phyloP scores from a whole-genome alignment of 2,797 vertebrate species.

The Amniataba percoides region DNA sequence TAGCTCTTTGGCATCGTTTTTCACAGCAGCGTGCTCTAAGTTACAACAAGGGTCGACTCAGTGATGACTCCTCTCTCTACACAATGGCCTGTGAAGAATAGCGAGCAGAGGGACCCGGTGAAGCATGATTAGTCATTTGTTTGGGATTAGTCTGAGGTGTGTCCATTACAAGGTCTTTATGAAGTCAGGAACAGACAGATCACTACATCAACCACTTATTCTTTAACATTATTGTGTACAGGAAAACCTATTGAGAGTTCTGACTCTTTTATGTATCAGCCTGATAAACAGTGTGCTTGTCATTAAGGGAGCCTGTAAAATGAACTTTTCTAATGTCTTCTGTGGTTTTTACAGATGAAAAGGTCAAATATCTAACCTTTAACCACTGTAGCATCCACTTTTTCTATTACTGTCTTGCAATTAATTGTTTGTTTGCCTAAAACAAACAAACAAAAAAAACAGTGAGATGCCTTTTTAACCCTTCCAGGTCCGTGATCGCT shows the following conservation, averaged over 20 bases:
- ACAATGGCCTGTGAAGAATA: neutral
- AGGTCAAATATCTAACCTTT: neutral
- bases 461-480: neutral
- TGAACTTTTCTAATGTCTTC: neutral
- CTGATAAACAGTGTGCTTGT: too few relatives aligned
- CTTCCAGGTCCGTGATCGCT: too few relatives aligned
- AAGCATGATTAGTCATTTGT: neutral
- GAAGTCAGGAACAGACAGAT: neutral
- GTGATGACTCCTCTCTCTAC: neutral
- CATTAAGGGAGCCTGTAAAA: neutral
- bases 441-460: neutral
- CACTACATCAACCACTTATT: neutral
- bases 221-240: neutral
- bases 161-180: constrained; percentile 12
- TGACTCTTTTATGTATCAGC: too few relatives aligned
- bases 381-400: neutral
- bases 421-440: too few relatives aligned
- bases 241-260: neutral
- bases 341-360: neutral
- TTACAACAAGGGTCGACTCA: neutral
- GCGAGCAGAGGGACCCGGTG: neutral
- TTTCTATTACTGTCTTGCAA: neutral
- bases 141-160: neutral
- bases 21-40: neutral
- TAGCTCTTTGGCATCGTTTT: neutral